Base-by-base conservation (phyloP, 1,140 invertebrate species). In the Zaprionus kolodkinae region DNA sequence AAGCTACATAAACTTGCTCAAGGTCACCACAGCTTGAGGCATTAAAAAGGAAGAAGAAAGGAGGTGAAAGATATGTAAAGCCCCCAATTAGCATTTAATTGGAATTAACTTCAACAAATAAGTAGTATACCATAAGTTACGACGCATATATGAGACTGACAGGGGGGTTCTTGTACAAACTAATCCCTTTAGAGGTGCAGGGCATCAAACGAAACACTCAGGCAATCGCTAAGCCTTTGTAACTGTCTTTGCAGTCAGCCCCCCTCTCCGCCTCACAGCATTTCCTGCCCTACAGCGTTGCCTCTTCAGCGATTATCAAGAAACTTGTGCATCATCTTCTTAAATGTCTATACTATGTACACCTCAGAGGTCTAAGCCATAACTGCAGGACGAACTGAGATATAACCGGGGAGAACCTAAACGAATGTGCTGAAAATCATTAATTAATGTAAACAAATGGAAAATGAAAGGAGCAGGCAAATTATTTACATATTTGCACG, bases 391-490 rank as follows among this genome's bases (percentile, higher is more conserved):
- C 25, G 1, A 35, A 6, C 33, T 35, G 33, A 35, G 33, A 1
- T 35, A 1, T 7, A 0, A 0, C 6, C 10, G 2, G 33, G 33
- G 6, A 35, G 40, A 57, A 65, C 36, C 55, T 15, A 55, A 56
- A 62, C 33, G 7, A 15, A 17, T 43, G 9, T 7, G 68, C 13
- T 71, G 80, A 87, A 83, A 84, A 73, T 57, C 68, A 62, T 78
- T 78, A 87, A 88, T 87, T 84, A 87, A 72, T 84, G 75, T 88
- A 87, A 87, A 78, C 84, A 88, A 87, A 81, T 84, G 64, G 54
- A 77, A 78, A 70, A 72, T 45, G 78, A 76, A 81, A 78, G 27
- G 27, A 30, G 75, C 63, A 70, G 67, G 62, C 56, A 72, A 75
- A 83, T 80, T 78, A 76, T 84, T 67, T 73, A 52, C 76, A 88